Percentiles rank a stretch among this genome's conserved stretches.
These are phyloP conservation scores for Illadopsis cleaveri DNA, from an alignment of 2,113 vertebrate genomes.

Conservation along the genomic window DNA sequence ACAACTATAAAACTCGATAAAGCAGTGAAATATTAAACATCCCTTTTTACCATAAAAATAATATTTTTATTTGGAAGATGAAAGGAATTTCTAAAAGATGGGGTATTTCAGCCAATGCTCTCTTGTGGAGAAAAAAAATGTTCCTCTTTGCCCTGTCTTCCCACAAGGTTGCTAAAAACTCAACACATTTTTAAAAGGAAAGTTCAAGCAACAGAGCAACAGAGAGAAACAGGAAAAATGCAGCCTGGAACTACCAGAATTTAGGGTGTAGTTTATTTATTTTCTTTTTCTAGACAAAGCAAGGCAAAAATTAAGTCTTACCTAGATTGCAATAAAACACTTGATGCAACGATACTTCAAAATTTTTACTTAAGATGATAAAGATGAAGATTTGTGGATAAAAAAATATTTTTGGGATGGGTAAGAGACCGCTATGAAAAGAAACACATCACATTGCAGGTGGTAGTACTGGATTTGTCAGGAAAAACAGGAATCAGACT, in stretches of 20 bases:
- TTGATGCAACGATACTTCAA: background rate
- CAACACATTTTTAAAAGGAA: constrained; percentile 19
- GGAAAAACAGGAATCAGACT: background rate
- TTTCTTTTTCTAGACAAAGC: background rate
- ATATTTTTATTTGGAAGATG: constrained; percentile 55
- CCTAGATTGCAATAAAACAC: background rate
- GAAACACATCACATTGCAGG: background rate
- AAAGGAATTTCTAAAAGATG: constrained; percentile 40
- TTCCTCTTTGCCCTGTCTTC: constrained; percentile 23
- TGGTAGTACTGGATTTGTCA: background rate
- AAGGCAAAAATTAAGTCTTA: background rate
- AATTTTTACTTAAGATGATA: background rate
- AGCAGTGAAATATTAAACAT: constrained; percentile 49
- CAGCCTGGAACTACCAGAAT: background rate
- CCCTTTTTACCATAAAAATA: constrained; percentile 39
- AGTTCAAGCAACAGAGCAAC: background rate
- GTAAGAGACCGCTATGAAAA: background rate
- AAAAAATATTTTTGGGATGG: background rate
- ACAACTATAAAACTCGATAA: constrained; percentile 39
- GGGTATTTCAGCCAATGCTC: background rate
- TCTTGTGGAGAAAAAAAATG: background rate
- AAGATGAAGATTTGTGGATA: background rate
- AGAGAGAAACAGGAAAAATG: background rate
- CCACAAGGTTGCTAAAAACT: constrained; percentile 33
- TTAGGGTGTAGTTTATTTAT: background rate